Evolutionary conservation across 1,140 invertebrate species (phyloP).

Genomic region (Brachionus calyciflorus): DNA sequence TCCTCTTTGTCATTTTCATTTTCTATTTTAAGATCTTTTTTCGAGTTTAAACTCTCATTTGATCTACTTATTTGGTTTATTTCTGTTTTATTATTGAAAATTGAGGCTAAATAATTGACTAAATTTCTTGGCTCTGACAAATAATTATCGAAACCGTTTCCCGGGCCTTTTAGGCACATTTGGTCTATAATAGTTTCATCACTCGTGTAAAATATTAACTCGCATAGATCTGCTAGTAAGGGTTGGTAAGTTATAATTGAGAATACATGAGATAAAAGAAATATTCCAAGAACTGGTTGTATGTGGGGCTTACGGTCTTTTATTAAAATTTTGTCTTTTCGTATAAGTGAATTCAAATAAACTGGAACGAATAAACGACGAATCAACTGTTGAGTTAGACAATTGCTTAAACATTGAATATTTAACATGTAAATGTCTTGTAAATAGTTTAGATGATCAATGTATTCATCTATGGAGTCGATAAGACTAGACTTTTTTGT

Average conservation of each 20-base stretch:
- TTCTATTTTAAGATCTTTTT: background rate
- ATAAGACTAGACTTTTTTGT: slow-evolving; percentile 66
- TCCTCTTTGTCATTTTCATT: background rate
- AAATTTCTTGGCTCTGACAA: slow-evolving; percentile 15
- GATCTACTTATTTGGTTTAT: background rate
- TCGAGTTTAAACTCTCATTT: background rate
- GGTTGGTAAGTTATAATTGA: slow-evolving; percentile 38
- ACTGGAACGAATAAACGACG: slow-evolving; percentile 88
- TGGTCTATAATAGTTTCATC: slow-evolving; percentile 19
- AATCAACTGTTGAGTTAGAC: slow-evolving; percentile 88
- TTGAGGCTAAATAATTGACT: slow-evolving; percentile 27
- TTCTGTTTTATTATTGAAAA: too few relatives aligned
- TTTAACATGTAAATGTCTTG: slow-evolving; percentile 91
- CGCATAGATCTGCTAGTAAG: background rate
- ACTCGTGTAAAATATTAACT: background rate
- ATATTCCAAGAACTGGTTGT: slow-evolving; percentile 83
- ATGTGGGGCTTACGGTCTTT: slow-evolving; percentile 67
- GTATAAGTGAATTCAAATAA: slow-evolving; percentile 80
- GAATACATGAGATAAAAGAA: slow-evolving; percentile 79
- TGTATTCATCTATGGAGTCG: slow-evolving; percentile 91
- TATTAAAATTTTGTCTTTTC: slow-evolving; percentile 47
- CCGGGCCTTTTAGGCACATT: background rate
- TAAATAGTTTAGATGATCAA: slow-evolving; percentile 95
- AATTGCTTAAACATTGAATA: slow-evolving; percentile 86
- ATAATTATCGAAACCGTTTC: slow-evolving; percentile 1